Base-by-base conservation (phyloP, 2,888 invertebrate genomes). In the Caradrina clavipalpis region DNA sequence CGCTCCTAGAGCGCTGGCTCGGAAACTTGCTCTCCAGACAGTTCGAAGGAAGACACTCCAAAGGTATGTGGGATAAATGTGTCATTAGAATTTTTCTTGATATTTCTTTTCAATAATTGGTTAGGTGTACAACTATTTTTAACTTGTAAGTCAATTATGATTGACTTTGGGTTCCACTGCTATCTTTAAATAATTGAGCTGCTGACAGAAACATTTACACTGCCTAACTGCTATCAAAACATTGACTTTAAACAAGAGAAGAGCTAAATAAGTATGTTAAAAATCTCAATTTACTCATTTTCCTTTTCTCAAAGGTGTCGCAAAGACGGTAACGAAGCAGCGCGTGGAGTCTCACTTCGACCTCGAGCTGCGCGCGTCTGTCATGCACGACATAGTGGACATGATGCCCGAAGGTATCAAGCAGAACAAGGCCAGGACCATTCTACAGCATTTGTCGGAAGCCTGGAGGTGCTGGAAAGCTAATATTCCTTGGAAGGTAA, bases 331-430 rank as follows among this genome's bases (percentile, higher is more conserved):
- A 8, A 99, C 99, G 1, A 99, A 99, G 91, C 99, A 99, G 94
- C 97, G 99, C 86, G 99, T 99, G 0, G 99, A 99, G 91, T 99
- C 99, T 55, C 99, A 99, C 96, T 99, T 99, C 95, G 99, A 99
- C 97, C 96, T 99, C 83, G 99, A 99, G 93, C 96, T 99, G 89
- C 97, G 99, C 83, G 99, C 99, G 19, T 99, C 99, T 0, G 99
- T 98, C 2, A 98, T 98, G 98, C 98, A 98, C 95, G 99, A 99
- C 90, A 99, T 99, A 81, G 98, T 99, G n/a, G 99, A 99, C 89
- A 99, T 99, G 99, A 99, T 99, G 99, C 99, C 99, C 0, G 99
- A 99, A 94, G 99, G 99, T 80, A 99, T 99, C 91, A 99, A 99
- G 90, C 99, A 99, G 94, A 99, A 99, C 95, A 99, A 99, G 93